Conservation (phyloP, 2,888 invertebrate genomes). For the Rhagonycha fulva region DNA sequence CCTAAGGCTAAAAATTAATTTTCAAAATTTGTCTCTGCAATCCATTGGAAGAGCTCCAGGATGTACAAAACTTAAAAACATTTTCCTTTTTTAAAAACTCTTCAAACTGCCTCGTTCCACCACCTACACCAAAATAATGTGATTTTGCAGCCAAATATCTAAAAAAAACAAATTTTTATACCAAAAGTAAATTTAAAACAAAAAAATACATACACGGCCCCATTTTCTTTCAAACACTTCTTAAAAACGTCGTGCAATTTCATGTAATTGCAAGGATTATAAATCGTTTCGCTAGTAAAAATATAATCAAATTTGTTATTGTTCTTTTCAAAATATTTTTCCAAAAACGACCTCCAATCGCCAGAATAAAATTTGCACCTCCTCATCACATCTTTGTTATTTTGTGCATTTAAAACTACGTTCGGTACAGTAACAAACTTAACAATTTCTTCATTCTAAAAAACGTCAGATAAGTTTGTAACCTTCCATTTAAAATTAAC, state of each 20-base stretch:
- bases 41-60: conserved; percentile 70
- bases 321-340: conserved; percentile 63
- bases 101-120: conserved; percentile 79
- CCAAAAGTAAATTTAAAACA: background rate
- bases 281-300: conserved; percentile 92
- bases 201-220: conserved; percentile 62
- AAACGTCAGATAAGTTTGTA: conserved; percentile 35
- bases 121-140: conserved; percentile 95
- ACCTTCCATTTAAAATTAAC: conserved; percentile 44
- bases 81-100: conserved; percentile 60
- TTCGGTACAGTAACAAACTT: conserved; percentile 82
- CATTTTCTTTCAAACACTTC: conserved; percentile 63
- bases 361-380: conserved; percentile 67
- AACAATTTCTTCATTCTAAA: conserved; percentile 85
- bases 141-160: conserved; percentile 85
- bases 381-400: conserved; percentile 48
- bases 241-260: conserved; percentile 75
- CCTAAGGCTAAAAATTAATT: conserved; percentile 47
- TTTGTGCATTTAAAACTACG: conserved; percentile 66
- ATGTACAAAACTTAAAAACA: conserved; percentile 59
- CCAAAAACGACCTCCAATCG: conserved; percentile 64
- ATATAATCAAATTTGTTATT: conserved; percentile 77
- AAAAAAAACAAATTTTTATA: conserved; percentile 3
- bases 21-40: conserved; percentile 66
- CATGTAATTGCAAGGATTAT: conserved; percentile 77